phyloP scores from a whole-genome alignment of 2,113 vertebrate species.

The Pyrgilauda ruficollis region DNA sequence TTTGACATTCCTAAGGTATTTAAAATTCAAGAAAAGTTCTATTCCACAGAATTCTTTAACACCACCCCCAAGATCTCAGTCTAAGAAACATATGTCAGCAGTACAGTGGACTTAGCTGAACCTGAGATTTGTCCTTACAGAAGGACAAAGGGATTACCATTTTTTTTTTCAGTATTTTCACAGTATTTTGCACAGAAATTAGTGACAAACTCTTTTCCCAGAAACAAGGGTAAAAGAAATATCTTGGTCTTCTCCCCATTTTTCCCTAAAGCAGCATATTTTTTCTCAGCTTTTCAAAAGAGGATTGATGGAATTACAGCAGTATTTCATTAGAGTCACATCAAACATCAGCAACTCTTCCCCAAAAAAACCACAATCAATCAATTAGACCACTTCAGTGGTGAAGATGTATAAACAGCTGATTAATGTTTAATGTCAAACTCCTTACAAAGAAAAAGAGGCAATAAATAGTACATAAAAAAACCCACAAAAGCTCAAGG shows the following conservation, averaged over 20 bases:
- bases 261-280: not conserved
- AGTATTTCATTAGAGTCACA: not conserved
- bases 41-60: not conserved
- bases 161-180: not conserved
- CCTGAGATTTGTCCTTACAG: not conserved
- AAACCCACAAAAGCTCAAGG: not conserved
- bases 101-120: not conserved
- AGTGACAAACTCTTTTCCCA: not conserved
- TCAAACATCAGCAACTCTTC: not conserved
- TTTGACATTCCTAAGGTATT: not conserved
- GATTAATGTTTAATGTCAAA: constrained; percentile 37
- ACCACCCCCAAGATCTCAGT: accelerated
- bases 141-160: not conserved
- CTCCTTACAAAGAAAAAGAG: not conserved
- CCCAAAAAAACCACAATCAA: constrained; percentile 7
- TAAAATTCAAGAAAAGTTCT: not conserved
- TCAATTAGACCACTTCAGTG: constrained; percentile 6
- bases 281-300: not conserved
- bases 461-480: not conserved
- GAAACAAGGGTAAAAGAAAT: not conserved
- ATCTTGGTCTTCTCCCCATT: not conserved
- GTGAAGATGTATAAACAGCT: not conserved
- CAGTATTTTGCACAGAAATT: not conserved
- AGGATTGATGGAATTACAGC: not conserved
- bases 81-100: not conserved